Evolutionary conservation across 2,113 vertebrate genomes (phyloP).

Genomic region (Cyanoderma ruficeps): DNA sequence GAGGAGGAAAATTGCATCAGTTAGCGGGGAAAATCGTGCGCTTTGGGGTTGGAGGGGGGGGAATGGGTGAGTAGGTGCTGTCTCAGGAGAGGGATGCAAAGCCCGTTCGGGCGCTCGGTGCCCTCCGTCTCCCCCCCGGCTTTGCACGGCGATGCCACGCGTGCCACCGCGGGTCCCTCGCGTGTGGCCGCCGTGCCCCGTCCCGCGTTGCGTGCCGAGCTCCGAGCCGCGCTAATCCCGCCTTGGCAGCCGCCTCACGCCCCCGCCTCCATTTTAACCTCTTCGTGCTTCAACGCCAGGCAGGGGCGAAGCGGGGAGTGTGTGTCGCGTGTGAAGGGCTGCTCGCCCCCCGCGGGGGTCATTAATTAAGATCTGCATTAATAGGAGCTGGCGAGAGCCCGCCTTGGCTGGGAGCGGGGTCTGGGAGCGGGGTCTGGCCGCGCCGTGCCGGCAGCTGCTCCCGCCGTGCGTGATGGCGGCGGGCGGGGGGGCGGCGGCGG

Average conservation of each 20-base stretch:
- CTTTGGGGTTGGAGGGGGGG: background rate
- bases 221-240: slow-evolving; percentile 13
- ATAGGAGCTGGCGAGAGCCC: background rate
- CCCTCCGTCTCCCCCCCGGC: background rate
- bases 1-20: background rate
- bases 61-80: background rate
- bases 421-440: too few relatives aligned
- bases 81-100: background rate
- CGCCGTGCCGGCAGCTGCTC: too few relatives aligned
- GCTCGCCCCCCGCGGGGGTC: background rate
- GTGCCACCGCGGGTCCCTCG: background rate
- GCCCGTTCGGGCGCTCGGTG: background rate
- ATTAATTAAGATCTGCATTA: slow-evolving; percentile 13
- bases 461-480: too few relatives aligned
- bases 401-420: background rate
- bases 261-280: background rate
- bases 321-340: background rate
- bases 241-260: background rate
- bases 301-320: background rate
- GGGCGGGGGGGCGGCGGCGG: too few relatives aligned
- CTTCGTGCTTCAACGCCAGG: background rate
- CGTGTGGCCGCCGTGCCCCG: slow-evolving; percentile 6
- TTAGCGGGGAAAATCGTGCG: background rate
- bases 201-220: slow-evolving; percentile 21
- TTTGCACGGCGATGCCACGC: background rate